phyloP scores from a whole-genome alignment of 2,113 vertebrate genomes.

The Rhagologus leucostigma region DNA sequence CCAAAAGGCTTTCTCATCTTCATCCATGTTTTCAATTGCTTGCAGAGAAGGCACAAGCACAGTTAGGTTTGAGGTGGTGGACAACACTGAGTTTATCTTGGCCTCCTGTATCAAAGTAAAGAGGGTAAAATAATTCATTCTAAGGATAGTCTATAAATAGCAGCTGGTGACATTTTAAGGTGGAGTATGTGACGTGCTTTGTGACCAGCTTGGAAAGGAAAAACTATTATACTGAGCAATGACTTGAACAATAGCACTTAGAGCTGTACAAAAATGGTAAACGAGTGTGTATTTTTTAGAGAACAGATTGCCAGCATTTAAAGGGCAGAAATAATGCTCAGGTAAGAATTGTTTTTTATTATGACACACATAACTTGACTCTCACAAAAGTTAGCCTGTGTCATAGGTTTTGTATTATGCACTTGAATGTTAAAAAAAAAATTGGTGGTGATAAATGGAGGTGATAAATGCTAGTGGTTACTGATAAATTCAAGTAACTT shows the following conservation, averaged over 20 bases:
- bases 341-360: neutral
- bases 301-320: neutral
- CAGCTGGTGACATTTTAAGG: neutral
- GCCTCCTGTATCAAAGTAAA: constrained; percentile 70
- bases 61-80: constrained; percentile 78
- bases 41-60: constrained; percentile 82
- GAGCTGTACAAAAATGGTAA: neutral
- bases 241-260: neutral
- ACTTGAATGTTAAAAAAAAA: neutral
- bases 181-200: neutral
- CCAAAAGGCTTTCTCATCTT: constrained; percentile 84
- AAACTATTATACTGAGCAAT: neutral
- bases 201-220: neutral
- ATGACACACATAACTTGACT: neutral
- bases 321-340: neutral
- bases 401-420: neutral
- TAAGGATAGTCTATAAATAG: neutral
- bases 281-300: neutral
- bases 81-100: constrained; percentile 67
- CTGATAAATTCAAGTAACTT: neutral
- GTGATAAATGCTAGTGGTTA: neutral
- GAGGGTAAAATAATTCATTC: neutral
- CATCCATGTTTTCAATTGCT: constrained; percentile 78
- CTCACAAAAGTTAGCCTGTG: neutral
- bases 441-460: neutral